Conservation (phyloP, 2,797 vertebrate genomes). For the Apogon talboti region DNA sequence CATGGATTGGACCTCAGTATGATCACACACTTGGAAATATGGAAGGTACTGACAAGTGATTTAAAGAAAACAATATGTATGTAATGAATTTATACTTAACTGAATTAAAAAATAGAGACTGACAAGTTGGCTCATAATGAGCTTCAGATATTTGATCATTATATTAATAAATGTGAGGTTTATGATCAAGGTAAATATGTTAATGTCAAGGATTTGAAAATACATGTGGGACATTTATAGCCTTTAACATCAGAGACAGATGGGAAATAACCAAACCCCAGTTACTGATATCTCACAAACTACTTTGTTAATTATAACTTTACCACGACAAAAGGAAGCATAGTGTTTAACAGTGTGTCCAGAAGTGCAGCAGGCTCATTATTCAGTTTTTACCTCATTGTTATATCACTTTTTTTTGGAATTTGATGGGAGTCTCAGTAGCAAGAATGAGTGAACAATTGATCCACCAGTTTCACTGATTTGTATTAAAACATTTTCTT, state of each 20-base stretch:
- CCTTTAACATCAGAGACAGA: too few species aligned
- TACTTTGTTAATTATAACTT: too few species aligned
- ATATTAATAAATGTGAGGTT: background rate
- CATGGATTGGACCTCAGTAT: slow-evolving; percentile 78
- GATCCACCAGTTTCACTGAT: too few species aligned
- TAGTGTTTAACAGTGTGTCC: too few species aligned
- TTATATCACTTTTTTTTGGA: too few species aligned
- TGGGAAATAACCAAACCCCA: background rate
- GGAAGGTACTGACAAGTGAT: slow-evolving; percentile 69
- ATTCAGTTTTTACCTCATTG: too few species aligned
- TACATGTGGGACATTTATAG: too few species aligned
- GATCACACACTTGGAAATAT: slow-evolving; percentile 80
- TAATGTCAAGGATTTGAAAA: background rate
- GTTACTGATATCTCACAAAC: too few species aligned
- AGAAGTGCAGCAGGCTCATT: too few species aligned
- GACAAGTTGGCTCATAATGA: background rate
- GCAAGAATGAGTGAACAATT: too few species aligned
- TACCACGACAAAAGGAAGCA: too few species aligned
- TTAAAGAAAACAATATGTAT: background rate
- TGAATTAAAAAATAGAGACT: background rate
- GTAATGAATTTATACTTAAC: background rate
- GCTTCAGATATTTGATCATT: background rate
- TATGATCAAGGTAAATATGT: background rate
- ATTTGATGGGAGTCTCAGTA: too few species aligned
- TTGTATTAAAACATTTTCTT: background rate